These are phyloP conservation scores for Agrilus biguttatus DNA, from an alignment of 2,888 invertebrate genomes.

Conservation along the genomic window DNA sequence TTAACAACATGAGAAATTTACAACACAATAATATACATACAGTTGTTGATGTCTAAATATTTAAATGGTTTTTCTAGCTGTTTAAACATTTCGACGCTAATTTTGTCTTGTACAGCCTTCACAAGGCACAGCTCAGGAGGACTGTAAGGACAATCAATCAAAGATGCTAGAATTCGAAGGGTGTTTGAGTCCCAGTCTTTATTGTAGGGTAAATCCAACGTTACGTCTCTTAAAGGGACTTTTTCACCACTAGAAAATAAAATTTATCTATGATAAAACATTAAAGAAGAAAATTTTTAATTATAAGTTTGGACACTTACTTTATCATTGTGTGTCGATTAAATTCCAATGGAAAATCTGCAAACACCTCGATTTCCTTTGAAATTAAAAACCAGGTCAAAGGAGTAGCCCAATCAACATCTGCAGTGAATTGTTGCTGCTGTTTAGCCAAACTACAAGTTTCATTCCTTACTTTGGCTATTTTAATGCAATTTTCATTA, in stretches of 20 bases:
- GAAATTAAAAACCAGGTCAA: slow-evolving; percentile 2
- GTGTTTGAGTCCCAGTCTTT: slow-evolving; percentile 5
- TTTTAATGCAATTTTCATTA: slow-evolving; percentile 3
- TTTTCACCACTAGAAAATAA: background rate
- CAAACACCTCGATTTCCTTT: slow-evolving; percentile 6
- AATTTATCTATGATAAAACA: background rate
- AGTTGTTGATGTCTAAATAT: background rate
- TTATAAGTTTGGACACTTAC: background rate
- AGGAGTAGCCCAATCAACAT: slow-evolving; percentile 7
- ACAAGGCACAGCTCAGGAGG: slow-evolving; percentile 4
- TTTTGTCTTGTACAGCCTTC: background rate
- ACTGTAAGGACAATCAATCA: slow-evolving; percentile 6
- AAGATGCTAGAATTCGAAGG: slow-evolving; percentile 1
- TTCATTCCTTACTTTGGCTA: slow-evolving; percentile 4
- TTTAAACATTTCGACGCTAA: background rate
- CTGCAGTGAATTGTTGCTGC: slow-evolving; percentile 6
- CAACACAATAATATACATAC: slow-evolving; percentile 1
- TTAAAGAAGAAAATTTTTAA: background rate
- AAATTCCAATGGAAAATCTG: slow-evolving; percentile 9
- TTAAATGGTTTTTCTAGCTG: background rate
- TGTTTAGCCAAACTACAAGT: slow-evolving; percentile 4
- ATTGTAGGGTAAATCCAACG: slow-evolving; percentile 2
- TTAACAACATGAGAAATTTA: background rate
- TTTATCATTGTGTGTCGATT: slow-evolving; percentile 3
- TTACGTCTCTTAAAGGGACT: slow-evolving; percentile 3